Evolutionary conservation across 2,888 invertebrate genomes (phyloP).

Genomic region (Dolichomitus sp.): DNA sequence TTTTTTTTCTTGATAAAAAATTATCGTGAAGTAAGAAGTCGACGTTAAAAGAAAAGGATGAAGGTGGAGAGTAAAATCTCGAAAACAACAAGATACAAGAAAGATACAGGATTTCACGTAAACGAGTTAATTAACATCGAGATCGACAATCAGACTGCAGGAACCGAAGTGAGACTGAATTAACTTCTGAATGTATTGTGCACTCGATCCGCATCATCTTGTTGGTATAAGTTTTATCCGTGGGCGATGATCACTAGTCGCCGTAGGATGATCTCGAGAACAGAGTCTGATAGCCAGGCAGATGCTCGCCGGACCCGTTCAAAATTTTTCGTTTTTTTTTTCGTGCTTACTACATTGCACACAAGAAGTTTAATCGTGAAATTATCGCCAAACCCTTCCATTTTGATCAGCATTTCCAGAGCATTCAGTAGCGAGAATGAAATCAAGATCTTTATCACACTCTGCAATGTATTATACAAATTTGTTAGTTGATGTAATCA

Average conservation of each 20-base stretch:
- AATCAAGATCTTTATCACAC: neutral
- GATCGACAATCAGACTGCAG: slow-evolving; percentile 67
- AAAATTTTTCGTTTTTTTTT: slow-evolving; percentile 15
- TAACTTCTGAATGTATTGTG: slow-evolving; percentile 31
- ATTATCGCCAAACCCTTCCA: slow-evolving; percentile 29
- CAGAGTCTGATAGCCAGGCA: slow-evolving; percentile 13
- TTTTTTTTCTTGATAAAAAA: slow-evolving; percentile 47
- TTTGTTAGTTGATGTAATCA: neutral
- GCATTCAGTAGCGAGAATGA: slow-evolving; percentile 13
- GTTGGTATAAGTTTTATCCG: slow-evolving; percentile 37
- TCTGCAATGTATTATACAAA: neutral
- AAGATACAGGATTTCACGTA: slow-evolving; percentile 71
- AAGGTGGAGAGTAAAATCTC: slow-evolving; percentile 29
- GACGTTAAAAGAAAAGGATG: slow-evolving; percentile 55
- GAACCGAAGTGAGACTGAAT: slow-evolving; percentile 58
- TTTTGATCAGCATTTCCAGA: slow-evolving; percentile 11
- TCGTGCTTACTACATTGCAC: neutral
- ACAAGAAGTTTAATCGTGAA: slow-evolving; percentile 19
- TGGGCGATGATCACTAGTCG: slow-evolving; percentile 66
- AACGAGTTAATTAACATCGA: slow-evolving; percentile 79
- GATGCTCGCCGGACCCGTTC: slow-evolving; percentile 19
- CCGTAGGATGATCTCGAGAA: slow-evolving; percentile 38
- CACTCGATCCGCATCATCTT: slow-evolving; percentile 14
- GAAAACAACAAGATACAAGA: slow-evolving; percentile 52
- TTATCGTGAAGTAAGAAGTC: slow-evolving; percentile 38